Evolutionary conservation across 1,140 invertebrate species (phyloP).

Genomic region (Drosophila trapezifrons): DNA sequence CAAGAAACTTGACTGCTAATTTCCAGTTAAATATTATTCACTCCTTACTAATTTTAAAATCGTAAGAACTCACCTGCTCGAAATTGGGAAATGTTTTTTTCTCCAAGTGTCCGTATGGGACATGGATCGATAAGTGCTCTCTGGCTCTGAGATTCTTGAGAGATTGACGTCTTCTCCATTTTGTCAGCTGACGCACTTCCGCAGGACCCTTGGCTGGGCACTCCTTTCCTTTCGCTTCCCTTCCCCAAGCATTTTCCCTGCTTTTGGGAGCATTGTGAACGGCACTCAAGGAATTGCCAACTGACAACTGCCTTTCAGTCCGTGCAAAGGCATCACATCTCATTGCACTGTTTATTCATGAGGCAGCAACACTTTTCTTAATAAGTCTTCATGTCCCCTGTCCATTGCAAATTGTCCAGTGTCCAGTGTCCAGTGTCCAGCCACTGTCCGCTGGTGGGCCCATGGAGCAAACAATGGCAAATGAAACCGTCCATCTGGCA

Average conservation of each 20-base stretch:
- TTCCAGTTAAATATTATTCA: too few relatives aligned
- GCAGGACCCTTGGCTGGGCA: conserved; percentile 6
- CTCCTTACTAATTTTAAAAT: too few relatives aligned
- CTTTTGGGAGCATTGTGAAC: conserved; percentile 6
- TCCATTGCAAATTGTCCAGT: conserved; percentile 32
- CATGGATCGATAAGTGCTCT: conserved; percentile 10
- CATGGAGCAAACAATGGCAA: conserved; percentile 33
- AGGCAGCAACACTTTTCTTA: conserved; percentile 53
- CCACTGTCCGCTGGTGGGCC: conserved; percentile 1
- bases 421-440: not conserved
- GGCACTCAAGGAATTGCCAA: conserved; percentile 51
- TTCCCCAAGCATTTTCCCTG: not conserved
- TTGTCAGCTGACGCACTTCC: conserved; percentile 30
- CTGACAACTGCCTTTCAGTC: conserved; percentile 48
- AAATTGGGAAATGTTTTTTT: not conserved
- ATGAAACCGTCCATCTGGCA: conserved; percentile 43
- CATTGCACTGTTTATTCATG: conserved; percentile 54
- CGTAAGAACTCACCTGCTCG: too few relatives aligned
- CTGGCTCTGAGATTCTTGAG: conserved; percentile 12
- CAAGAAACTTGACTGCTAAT: too few relatives aligned
- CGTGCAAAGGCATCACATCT: conserved; percentile 37
- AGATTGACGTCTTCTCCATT: conserved; percentile 14
- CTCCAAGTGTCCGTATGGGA: not conserved
- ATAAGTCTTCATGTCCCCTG: conserved; percentile 51
- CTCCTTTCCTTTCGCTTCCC: not conserved